Evolutionary conservation across 2,113 vertebrate species (phyloP).

Genomic region (Pseudorasbora parva): DNA sequence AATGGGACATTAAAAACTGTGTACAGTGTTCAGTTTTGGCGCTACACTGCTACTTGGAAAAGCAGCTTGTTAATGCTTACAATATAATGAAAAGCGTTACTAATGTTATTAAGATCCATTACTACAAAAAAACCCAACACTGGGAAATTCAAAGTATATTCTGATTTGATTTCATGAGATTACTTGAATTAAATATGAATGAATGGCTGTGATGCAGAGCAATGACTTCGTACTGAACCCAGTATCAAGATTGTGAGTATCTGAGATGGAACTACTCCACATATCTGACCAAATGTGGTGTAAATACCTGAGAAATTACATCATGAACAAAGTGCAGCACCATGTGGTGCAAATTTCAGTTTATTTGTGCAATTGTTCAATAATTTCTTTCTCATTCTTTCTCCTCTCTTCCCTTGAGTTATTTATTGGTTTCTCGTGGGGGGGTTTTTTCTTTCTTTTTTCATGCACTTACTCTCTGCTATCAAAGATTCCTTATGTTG

Average conservation of each 20-base stretch:
- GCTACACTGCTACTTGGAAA: neutral
- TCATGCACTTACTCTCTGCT: neutral
- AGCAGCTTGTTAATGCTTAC: conserved; percentile 5
- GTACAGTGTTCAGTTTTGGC: neutral
- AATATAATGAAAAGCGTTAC: neutral
- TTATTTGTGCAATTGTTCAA: neutral
- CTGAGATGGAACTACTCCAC: neutral
- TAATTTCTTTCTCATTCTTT: neutral
- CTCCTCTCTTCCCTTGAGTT: neutral
- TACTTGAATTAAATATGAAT: neutral
- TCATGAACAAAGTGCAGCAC: conserved; percentile 5
- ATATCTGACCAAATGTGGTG: neutral
- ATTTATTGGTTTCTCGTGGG: conserved; percentile 38
- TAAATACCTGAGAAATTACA: neutral
- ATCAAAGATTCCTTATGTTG: neutral
- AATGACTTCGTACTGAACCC: neutral
- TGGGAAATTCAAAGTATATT: neutral
- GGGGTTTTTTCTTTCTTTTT: too few species aligned
- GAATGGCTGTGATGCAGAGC: neutral
- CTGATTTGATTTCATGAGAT: neutral
- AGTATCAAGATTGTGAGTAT: neutral
- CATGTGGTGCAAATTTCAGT: neutral
- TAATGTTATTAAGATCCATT: neutral
- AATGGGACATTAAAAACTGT: neutral
- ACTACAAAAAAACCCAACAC: neutral